Evolutionary conservation across 1,140 invertebrate genomes (phyloP), one percentile per base, ranked within the genome.

Genomic region (Conopomorpha cramerella): DNA sequence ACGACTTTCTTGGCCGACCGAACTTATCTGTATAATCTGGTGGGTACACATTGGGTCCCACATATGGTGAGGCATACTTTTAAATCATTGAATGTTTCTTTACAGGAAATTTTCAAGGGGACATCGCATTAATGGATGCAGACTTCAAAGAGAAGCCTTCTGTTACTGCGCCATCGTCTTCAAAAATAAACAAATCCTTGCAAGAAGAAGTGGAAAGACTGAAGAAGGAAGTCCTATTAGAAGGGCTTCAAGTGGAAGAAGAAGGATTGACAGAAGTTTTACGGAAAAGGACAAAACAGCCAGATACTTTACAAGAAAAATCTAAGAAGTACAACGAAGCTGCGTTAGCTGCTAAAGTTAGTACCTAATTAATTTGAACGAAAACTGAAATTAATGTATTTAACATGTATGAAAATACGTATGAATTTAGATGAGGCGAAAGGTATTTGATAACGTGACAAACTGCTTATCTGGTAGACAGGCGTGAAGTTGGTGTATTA

Each of bases 201-300:
- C 81, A 87, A 53, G 82, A 87, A 61, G 87, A 90, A 55, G 72
- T 90, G 10, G 87, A 90, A 49, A 86, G 86, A 55, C 82, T 89
- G 43, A 88, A 89, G 52, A 87, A 90, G 47, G 88, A 91, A 63
- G 85, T 90, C 3, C 72, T 88, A 18, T 79, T 89, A 23, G 89
- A 91, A 66, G 89, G 88, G 3, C 70, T 91, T 14, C 88, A 91
- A 65, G 85, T 91, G 8, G 89, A 91, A 70, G 88, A 91, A 51
- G 89, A 91, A 68, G 89, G 88, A 14, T 71, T 91, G 1, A 84
- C 85, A 15, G 87, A 89, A 57, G 82, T 84, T 30, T 72, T 86
- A 34, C 77, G 84, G 28, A 85, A 84, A 46, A 83, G 85, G 58
- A 83, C 82, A 0, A 86, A 86, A 49, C 79, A 85, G 41, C 78